Percentiles rank a stretch among this genome's conserved stretches.
Evolutionary conservation across 37 sponge, comb jelly and placozoan species (phyloP).

Genomic region (Halisarca cf. caerulea): DNA sequence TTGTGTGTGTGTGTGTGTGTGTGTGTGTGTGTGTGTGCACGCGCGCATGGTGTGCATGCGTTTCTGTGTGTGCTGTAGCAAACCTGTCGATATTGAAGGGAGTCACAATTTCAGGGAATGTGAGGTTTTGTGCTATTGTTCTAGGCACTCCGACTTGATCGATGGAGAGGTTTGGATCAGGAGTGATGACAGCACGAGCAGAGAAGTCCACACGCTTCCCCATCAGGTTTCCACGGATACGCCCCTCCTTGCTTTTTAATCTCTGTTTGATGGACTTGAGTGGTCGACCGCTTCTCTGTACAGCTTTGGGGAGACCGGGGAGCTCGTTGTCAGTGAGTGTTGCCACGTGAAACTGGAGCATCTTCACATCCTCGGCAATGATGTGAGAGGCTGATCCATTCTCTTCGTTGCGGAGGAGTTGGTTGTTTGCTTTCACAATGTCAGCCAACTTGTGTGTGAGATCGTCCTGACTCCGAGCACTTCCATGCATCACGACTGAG

Average conservation of each 20-base stretch:
- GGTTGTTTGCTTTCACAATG: slow-evolving; percentile 97
- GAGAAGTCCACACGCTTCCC: slow-evolving; percentile 99
- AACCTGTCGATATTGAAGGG: slow-evolving; percentile 98
- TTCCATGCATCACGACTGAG: slow-evolving; percentile 95
- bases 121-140: slow-evolving; percentile 96
- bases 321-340: slow-evolving; percentile 97
- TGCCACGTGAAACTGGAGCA: slow-evolving; percentile 98
- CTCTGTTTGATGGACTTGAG: slow-evolving; percentile 97
- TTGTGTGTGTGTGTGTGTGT: too few species aligned
- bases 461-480: slow-evolving; percentile 94
- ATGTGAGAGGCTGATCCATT: slow-evolving; percentile 99
- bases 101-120: slow-evolving; percentile 97
- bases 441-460: slow-evolving; percentile 98
- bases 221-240: slow-evolving; percentile 98
- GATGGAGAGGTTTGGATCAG: slow-evolving; percentile 94
- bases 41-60: too few species aligned
- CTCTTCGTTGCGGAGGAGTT: slow-evolving; percentile 90
- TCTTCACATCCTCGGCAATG: slow-evolving; percentile 92
- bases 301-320: slow-evolving; percentile 95
- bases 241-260: slow-evolving; percentile 97
- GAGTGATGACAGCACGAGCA: slow-evolving; percentile 98
- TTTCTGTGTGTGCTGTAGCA: background rate
- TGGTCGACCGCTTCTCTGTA: slow-evolving; percentile 91
- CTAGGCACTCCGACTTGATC: slow-evolving; percentile 98
- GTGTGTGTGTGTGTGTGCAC: background rate